phyloP scores from a whole-genome alignment of 2,113 vertebrate species.

The Dolichallabes microphthalmus region DNA sequence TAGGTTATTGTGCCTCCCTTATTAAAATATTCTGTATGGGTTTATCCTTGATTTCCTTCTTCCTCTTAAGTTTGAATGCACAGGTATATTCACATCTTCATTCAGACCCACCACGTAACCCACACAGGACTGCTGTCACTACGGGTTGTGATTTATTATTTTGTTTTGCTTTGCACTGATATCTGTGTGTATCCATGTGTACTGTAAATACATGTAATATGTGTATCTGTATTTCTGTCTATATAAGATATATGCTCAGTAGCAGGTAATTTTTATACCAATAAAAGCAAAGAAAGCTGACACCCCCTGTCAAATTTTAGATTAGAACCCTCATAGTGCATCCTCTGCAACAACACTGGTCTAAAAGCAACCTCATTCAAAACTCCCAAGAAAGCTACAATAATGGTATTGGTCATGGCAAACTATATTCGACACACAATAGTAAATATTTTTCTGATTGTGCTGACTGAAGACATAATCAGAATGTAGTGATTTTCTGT shows the following conservation, averaged over 20 bases:
- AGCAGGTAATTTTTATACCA: neutral
- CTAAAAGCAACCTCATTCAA: neutral
- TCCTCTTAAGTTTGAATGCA: neutral
- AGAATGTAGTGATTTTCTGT: too few relatives aligned
- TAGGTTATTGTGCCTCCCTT: neutral
- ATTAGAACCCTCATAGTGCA: neutral
- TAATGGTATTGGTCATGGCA: too few relatives aligned
- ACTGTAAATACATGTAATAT: neutral
- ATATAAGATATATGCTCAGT: neutral
- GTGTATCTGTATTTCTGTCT: neutral
- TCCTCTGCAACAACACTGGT: neutral
- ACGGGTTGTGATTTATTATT: neutral
- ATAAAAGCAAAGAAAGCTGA: neutral
- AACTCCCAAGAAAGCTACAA: neutral
- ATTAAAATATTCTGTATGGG: neutral
- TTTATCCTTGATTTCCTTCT: neutral
- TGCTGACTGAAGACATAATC: too few relatives aligned
- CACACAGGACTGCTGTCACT: neutral
- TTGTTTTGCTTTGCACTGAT: neutral
- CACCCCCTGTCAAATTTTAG: neutral
- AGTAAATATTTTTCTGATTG: too few relatives aligned
- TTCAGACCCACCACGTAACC: neutral
- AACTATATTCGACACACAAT: too few relatives aligned
- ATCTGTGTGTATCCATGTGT: neutral
- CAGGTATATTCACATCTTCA: neutral